Percentiles rank a stretch among this genome's conserved stretches.
phyloP scores from a whole-genome alignment of 2,797 vertebrate genomes.

The Pygocentrus nattereri region DNA sequence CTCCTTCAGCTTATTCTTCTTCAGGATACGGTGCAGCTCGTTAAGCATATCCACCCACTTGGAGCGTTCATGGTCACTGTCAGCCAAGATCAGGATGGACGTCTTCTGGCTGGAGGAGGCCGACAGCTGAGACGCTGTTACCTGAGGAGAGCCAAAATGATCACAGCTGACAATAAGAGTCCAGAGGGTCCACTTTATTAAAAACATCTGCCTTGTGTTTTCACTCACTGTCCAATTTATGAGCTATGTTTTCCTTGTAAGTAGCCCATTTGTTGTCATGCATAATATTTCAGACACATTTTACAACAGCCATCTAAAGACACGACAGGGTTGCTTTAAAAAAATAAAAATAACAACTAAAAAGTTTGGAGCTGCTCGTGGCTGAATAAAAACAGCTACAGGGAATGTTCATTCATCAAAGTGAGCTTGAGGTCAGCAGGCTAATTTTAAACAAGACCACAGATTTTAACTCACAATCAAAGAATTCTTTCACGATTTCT shows the following conservation, averaged over 20 bases:
- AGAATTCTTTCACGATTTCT: too few species aligned
- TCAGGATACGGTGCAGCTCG: conserved; percentile 94
- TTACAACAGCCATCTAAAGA: too few species aligned
- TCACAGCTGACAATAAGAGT: neutral
- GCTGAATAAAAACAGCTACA: too few species aligned
- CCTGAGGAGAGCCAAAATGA: conserved; percentile 73
- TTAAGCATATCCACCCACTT: conserved; percentile 96
- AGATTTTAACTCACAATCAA: too few species aligned
- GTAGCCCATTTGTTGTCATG: too few species aligned
- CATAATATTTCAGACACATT: neutral
- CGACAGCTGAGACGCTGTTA: conserved; percentile 95
- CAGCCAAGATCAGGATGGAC: conserved; percentile 94
- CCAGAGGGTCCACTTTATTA: neutral
- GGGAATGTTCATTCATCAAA: too few species aligned
- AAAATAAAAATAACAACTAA: too few species aligned
- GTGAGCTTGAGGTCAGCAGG: too few species aligned
- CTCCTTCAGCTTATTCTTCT: conserved; percentile 98
- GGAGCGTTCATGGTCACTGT: conserved; percentile 93
- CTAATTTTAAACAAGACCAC: too few species aligned
- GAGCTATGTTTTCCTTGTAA: neutral
- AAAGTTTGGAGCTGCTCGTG: too few species aligned
- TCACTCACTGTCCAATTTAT: neutral
- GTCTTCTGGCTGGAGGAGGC: conserved; percentile 89
- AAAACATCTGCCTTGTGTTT: neutral
- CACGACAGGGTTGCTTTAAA: too few species aligned